Evolutionary conservation across 1,140 invertebrate species (phyloP).

Genomic region (Drosophila prosaltans): DNA sequence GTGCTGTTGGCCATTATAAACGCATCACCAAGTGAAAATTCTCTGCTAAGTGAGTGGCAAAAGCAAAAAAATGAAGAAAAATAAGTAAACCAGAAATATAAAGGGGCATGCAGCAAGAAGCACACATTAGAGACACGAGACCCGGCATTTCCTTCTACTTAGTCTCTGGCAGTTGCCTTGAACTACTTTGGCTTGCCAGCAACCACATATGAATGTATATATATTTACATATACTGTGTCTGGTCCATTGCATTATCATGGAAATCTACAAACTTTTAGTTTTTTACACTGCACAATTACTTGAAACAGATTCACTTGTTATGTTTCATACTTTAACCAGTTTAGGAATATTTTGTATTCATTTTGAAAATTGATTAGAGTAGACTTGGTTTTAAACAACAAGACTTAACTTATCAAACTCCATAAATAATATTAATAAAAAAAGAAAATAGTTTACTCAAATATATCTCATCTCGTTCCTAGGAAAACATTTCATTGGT

Average conservation of each 20-base stretch:
- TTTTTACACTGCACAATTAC: not conserved
- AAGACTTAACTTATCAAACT: too few species aligned
- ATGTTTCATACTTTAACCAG: too few species aligned
- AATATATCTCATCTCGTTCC: too few species aligned
- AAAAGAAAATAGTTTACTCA: too few species aligned
- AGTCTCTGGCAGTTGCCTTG: constrained; percentile 34
- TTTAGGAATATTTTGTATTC: too few species aligned
- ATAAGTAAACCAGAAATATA: not conserved
- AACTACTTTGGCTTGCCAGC: constrained; percentile 39
- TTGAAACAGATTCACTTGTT: not conserved
- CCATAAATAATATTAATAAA: too few species aligned
- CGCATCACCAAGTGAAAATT: constrained; percentile 39
- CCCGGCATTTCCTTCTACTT: constrained; percentile 14
- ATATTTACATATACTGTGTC: constrained; percentile 20
- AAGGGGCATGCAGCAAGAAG: not conserved
- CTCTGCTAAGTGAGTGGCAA: constrained; percentile 40
- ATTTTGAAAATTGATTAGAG: too few species aligned
- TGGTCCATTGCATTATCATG: constrained; percentile 32
- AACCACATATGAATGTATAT: constrained; percentile 19
- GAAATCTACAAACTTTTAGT: not conserved
- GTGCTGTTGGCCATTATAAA: constrained; percentile 38
- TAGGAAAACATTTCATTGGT: not conserved
- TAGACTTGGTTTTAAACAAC: too few species aligned
- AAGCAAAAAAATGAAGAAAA: not conserved
- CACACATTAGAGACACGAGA: constrained; percentile 1